Evolutionary conservation across 92 coral and sea anemone species (phyloP).

Genomic region (Montipora capitata): DNA sequence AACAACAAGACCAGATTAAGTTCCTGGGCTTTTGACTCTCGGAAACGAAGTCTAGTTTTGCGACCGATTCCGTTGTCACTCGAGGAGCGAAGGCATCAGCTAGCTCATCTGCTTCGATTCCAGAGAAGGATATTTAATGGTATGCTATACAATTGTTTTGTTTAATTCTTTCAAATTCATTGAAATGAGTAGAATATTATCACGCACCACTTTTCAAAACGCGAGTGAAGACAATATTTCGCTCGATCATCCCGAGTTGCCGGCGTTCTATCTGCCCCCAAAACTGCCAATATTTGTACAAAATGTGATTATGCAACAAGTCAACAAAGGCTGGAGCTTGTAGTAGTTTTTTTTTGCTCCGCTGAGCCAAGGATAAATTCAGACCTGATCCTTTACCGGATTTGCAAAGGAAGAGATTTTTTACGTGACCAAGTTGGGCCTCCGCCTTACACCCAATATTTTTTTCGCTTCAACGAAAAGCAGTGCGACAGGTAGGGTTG

Average conservation of each 20-base stretch:
- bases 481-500: neutral
- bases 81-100: neutral
- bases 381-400: neutral
- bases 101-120: neutral
- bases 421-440: neutral
- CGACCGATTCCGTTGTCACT: neutral
- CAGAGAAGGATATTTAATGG: neutral
- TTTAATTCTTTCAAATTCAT: neutral
- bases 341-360: too few species aligned
- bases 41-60: conserved; percentile 27
- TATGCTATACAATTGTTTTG: neutral
- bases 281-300: conserved; percentile 7
- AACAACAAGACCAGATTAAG: neutral
- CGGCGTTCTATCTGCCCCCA: neutral
- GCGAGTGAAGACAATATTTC: neutral
- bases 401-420: neutral
- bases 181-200: neutral
- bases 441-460: neutral
- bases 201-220: neutral
- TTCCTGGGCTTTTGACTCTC: neutral
- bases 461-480: neutral
- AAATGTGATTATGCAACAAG: neutral
- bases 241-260: neutral
- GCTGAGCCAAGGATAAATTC: too few species aligned
- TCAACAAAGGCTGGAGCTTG: too few species aligned